Evolutionary conservation across 2,888 invertebrate species (phyloP), one percentile per base, ranked within the genome.

Genomic region (Oscheius sp.): DNA sequence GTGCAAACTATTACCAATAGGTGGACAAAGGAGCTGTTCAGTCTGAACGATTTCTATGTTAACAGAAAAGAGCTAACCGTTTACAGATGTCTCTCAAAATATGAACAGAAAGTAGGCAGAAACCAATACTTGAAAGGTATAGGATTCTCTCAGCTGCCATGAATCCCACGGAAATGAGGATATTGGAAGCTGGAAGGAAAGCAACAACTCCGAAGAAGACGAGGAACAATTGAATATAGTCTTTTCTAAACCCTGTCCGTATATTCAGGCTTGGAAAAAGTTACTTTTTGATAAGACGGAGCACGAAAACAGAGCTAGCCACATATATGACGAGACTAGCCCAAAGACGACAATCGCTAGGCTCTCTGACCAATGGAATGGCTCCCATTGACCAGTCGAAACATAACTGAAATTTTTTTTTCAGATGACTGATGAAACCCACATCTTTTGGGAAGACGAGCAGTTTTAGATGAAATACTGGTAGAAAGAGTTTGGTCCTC

Each of bases 351-450:
- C 92, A 91, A 90, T 98, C 97, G 86, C 93, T 91, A 29, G 94
- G 85, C 42, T 93, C 92, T 63, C 93, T 93, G 84, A 98, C 93
- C 77, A 94, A 92, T 9, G 96, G 95, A 87, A 98, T 93, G 1
- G 97, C 94, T 86, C 96, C 96, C 97, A 98, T 97, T 37, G 96
- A 96, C 98, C 97, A 98, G 91, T 98, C 97, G 91, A 96, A 98
- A 90, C 96, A 96, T 73, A 98, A 92, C 84, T 93, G 93, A 85
- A 93, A 92, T 32, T 29, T 32, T 51, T 47, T 13, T 10, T 47
- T n/a, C 5, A 50, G 4, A 11, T 11, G 47, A 53, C 3, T 13
- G 35, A 10, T 3, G n/a, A 4, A 13, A 66, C 76, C 57, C 50
- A 79, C 81, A 21, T 58, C 75, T 57, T 76, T 77, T 5, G 97